Evolutionary conservation across 2,888 invertebrate species (phyloP).

Genomic region (Drosophila monieri): DNA sequence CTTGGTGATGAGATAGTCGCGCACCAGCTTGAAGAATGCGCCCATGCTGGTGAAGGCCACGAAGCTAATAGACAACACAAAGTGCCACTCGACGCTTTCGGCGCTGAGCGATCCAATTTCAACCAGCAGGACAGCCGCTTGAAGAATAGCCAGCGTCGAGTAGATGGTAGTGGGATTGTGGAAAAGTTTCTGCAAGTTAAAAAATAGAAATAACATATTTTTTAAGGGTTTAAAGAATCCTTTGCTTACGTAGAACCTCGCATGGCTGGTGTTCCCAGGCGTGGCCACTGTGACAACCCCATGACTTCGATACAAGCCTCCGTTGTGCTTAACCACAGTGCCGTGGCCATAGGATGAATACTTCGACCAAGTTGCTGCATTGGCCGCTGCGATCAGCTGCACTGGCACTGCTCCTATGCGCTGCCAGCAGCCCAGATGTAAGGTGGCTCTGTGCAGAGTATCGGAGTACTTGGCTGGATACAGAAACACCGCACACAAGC

Average conservation of each 20-base stretch:
- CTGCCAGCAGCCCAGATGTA: slow-evolving; percentile 90
- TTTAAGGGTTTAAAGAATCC: neutral
- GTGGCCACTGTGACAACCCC: slow-evolving; percentile 93
- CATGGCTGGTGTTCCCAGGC: slow-evolving; percentile 92
- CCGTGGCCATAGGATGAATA: slow-evolving; percentile 90
- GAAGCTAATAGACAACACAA: slow-evolving; percentile 93
- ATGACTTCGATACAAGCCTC: slow-evolving; percentile 90
- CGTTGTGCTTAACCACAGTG: slow-evolving; percentile 89
- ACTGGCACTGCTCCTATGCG: slow-evolving; percentile 74
- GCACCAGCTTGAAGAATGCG: slow-evolving; percentile 93
- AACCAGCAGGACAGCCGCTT: slow-evolving; percentile 88
- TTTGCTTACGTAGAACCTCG: slow-evolving; percentile 92
- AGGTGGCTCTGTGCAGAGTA: slow-evolving; percentile 93
- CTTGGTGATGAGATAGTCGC: slow-evolving; percentile 94
- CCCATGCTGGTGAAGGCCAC: slow-evolving; percentile 96
- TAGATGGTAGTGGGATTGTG: slow-evolving; percentile 92
- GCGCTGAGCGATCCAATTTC: slow-evolving; percentile 92
- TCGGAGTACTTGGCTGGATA: slow-evolving; percentile 91
- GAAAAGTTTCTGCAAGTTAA: slow-evolving; percentile 90
- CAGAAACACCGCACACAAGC: slow-evolving; percentile 89
- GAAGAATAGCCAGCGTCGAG: slow-evolving; percentile 89
- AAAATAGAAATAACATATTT: neutral
- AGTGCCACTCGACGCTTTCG: slow-evolving; percentile 95
- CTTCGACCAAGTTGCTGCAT: slow-evolving; percentile 85
- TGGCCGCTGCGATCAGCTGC: slow-evolving; percentile 68